These are phyloP conservation scores for Varanus komodoensis DNA, from an alignment of 2,113 vertebrate species.

Conservation along the genomic window DNA sequence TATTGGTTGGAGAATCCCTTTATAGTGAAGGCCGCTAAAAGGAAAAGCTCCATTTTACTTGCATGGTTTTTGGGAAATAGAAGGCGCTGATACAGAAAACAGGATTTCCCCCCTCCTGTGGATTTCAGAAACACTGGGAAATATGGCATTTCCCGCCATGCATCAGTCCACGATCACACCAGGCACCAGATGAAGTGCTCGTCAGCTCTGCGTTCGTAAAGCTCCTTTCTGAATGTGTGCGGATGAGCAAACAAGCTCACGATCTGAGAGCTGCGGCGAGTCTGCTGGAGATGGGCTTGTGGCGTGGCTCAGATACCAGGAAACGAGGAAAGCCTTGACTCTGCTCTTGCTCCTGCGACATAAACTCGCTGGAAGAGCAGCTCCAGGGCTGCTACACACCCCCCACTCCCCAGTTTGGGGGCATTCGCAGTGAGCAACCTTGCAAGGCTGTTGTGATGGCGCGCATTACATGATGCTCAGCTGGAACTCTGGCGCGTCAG, in stretches of 20 bases:
- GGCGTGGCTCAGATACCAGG: background rate
- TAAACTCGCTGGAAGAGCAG: too few species aligned
- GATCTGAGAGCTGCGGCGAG: background rate
- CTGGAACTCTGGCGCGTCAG: too few species aligned
- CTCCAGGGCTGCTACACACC: too few species aligned
- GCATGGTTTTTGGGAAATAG: background rate
- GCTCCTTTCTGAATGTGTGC: too few species aligned
- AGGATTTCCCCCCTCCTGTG: background rate
- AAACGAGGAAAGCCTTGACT: too few species aligned
- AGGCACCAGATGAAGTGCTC: background rate
- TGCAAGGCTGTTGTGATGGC: too few species aligned
- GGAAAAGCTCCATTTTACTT: background rate
- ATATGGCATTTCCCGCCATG: background rate
- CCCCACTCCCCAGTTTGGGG: too few species aligned
- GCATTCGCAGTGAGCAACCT: too few species aligned
- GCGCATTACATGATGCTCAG: too few species aligned
- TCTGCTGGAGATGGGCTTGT: background rate
- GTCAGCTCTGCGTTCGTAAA: background rate
- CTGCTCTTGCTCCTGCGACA: too few species aligned
- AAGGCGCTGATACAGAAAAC: background rate
- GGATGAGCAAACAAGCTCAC: background rate
- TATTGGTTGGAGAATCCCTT: background rate
- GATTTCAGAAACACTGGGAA: too few species aligned
- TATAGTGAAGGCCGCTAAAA: background rate
- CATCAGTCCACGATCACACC: slow-evolving; percentile 3